These are phyloP conservation scores for Geotria australis DNA, from an alignment of 2,797 vertebrate species.

Conservation along the genomic window DNA sequence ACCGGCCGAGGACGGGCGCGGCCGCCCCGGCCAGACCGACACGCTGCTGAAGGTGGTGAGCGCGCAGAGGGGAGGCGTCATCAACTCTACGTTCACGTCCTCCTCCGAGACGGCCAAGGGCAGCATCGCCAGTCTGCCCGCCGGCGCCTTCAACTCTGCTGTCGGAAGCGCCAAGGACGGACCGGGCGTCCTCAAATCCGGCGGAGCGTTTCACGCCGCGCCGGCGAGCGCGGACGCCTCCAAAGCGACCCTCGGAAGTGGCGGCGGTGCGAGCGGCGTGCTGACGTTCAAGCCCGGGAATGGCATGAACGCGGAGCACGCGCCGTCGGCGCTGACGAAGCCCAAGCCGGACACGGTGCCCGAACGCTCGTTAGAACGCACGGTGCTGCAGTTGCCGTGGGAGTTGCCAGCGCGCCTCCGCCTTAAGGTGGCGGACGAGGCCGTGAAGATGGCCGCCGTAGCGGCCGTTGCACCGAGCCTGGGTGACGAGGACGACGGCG, in stretches of 20 bases:
- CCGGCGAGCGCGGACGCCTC: too few species aligned
- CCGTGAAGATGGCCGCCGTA: not conserved
- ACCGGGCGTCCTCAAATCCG: not conserved
- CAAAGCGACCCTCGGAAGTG: not conserved
- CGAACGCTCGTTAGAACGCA: not conserved
- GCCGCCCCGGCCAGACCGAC: not conserved
- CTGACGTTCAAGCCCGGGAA: not conserved
- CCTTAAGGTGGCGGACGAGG: not conserved
- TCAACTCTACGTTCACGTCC: not conserved
- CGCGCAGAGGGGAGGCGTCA: not conserved
- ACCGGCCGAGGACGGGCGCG: not conserved
- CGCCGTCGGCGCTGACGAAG: not conserved
- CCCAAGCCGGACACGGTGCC: not conserved
- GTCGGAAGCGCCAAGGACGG: not conserved
- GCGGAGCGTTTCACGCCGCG: not conserved
- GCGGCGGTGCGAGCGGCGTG: not conserved
- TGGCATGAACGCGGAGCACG: not conserved
- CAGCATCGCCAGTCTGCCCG: not conserved
- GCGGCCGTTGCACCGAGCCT: not conserved
- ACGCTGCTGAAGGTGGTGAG: not conserved
- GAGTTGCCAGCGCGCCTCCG: not conserved
- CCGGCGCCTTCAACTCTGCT: too few species aligned
- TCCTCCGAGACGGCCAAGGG: not conserved
- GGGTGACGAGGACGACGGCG: constrained; percentile 32
- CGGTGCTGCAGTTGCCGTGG: not conserved